Conservation (phyloP, 2,113 vertebrate species). For the Boleophthalmus pectinirostris region DNA sequence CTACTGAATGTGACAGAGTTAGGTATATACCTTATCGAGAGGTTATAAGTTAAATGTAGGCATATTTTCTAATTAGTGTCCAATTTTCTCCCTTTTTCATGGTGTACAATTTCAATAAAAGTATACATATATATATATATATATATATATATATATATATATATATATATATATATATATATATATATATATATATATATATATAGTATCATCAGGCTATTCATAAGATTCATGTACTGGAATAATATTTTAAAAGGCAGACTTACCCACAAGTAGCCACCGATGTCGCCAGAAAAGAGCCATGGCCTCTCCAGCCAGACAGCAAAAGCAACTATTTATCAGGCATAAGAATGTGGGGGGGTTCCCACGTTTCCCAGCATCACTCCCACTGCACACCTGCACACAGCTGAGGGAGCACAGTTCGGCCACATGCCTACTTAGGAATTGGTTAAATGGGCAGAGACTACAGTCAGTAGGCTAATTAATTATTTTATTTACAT, state of each 20-base stretch:
- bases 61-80: too few relatives aligned
- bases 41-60: too few relatives aligned
- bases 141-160: too few relatives aligned
- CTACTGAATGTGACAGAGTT: too few relatives aligned
- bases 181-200: too few relatives aligned
- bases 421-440: background rate
- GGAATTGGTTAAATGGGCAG: background rate
- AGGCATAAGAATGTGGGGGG: slow-evolving; percentile 56
- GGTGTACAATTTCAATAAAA: too few relatives aligned
- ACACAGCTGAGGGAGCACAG: background rate
- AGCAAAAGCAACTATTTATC: slow-evolving; percentile 39
- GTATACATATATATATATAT: too few relatives aligned
- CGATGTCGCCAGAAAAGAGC: slow-evolving; percentile 1
- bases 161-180: too few relatives aligned
- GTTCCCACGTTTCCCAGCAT: slow-evolving; percentile 47
- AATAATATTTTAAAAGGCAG: background rate
- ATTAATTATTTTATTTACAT: background rate
- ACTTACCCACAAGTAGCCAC: slow-evolving; percentile 53
- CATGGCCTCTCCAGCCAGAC: slow-evolving; percentile 25
- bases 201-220: background rate
- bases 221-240: background rate
- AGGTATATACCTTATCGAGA: too few relatives aligned
- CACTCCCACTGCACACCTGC: slow-evolving; percentile 70
- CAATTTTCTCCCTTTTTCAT: too few relatives aligned
- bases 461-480: background rate